Conservation (phyloP, 2,797 vertebrate species). For the Cottoperca gobio region DNA sequence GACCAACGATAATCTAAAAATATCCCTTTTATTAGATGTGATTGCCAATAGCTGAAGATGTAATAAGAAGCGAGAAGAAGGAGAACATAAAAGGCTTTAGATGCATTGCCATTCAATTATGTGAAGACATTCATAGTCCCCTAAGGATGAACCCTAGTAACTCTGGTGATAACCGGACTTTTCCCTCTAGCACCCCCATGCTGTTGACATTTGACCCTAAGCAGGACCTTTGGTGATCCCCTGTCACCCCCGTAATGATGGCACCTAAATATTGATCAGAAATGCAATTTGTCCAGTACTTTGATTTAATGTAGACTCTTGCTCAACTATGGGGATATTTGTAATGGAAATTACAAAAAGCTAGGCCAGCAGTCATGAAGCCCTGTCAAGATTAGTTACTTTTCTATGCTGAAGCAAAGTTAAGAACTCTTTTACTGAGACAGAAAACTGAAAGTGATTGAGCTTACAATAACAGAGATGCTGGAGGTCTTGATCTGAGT, state of each 20-base stretch:
- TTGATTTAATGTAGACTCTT: neutral
- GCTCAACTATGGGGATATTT: neutral
- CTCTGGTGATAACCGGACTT: too few species aligned
- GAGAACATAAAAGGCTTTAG: neutral
- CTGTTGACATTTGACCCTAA: too few species aligned
- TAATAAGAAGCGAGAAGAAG: neutral
- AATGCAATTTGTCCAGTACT: neutral
- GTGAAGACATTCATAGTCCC: neutral
- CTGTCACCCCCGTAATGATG: neutral
- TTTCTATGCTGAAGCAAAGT: neutral
- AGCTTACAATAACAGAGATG: slow-evolving; percentile 74
- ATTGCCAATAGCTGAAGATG: neutral
- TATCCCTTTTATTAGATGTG: neutral
- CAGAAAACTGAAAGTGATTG: neutral
- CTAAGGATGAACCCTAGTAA: too few species aligned
- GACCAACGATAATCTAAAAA: neutral
- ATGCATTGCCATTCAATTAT: too few species aligned
- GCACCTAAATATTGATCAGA: too few species aligned
- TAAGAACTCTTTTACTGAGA: neutral
- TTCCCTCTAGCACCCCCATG: too few species aligned
- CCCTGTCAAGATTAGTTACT: neutral
- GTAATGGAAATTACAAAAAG: neutral
- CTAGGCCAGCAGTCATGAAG: neutral
- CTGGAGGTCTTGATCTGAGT: slow-evolving; percentile 70
- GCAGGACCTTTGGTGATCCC: neutral